Percentiles rank a stretch among this genome's conserved stretches.
These are phyloP conservation scores for Chrysodeixis includens DNA, from an alignment of 2,888 invertebrate genomes.

Conservation along the genomic window DNA sequence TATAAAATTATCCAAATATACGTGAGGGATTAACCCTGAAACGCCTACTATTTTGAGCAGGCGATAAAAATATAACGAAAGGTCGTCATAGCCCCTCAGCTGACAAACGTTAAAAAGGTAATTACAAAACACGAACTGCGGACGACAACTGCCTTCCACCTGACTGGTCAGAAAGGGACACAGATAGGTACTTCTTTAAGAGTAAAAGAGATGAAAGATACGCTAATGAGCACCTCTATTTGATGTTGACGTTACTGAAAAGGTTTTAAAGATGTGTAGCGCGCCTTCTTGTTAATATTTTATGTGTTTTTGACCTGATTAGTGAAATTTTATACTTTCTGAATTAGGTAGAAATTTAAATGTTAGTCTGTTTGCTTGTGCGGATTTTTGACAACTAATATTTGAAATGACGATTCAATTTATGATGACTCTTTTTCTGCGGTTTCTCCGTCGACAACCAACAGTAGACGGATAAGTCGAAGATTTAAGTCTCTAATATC, in stretches of 20 bases:
- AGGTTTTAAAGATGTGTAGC: slow-evolving; percentile 59
- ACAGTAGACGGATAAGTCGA: no score
- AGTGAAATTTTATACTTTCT: not conserved
- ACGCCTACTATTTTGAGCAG: not conserved
- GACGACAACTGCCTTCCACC: slow-evolving; percentile 51
- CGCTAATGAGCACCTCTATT: slow-evolving; percentile 69
- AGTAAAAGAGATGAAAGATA: slow-evolving; percentile 49
- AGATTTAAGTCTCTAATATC: no score
- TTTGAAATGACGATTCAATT: no score
- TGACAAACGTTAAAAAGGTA: slow-evolving; percentile 43
- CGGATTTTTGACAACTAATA: no score
- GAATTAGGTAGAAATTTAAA: no score
- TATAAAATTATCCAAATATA: not conserved
- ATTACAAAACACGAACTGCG: slow-evolving; percentile 47
- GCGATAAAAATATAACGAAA: slow-evolving; percentile 15
- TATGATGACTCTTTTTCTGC: no score
- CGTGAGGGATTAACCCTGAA: not conserved
- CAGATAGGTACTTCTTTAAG: slow-evolving; percentile 18
- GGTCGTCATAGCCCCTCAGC: slow-evolving; percentile 18
- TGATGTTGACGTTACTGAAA: slow-evolving; percentile 64
- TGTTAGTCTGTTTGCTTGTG: no score
- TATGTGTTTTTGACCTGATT: slow-evolving; percentile 10
- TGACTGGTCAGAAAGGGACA: slow-evolving; percentile 56
- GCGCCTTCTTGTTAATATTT: slow-evolving; percentile 25
- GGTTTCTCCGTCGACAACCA: no score